Percentiles rank a stretch among this genome's conserved stretches.
Evolutionary conservation across 1,140 invertebrate species (phyloP).

Genomic region (Drosophila sechellia): DNA sequence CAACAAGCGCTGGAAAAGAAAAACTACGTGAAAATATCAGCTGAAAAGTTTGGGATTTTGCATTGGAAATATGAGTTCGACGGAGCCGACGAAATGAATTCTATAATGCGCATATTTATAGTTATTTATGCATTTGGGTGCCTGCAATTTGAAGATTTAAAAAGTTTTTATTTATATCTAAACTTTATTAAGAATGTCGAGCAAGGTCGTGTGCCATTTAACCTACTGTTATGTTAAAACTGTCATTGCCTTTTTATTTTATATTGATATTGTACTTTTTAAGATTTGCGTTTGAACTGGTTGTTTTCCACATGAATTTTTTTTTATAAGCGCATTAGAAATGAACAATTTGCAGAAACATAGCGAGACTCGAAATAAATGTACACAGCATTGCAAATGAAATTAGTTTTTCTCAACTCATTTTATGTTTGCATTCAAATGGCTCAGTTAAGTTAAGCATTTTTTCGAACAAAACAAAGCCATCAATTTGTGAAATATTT

Average conservation of each 20-base stretch:
- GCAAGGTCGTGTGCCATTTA: constrained; percentile 23
- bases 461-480: constrained; percentile 14
- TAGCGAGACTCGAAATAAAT: neutral
- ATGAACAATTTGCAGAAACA: constrained; percentile 2
- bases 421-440: neutral
- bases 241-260: neutral
- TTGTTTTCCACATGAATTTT: neutral
- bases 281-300: constrained; percentile 24
- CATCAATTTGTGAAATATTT: constrained; percentile 11
- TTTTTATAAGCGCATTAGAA: constrained; percentile 19
- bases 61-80: constrained; percentile 5
- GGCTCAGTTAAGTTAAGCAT: neutral
- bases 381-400: neutral
- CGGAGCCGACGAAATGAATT: constrained; percentile 26
- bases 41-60: constrained; percentile 35
- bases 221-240: neutral
- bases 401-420: neutral
- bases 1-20: neutral
- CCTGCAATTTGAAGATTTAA: constrained; percentile 45
- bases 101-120: constrained; percentile 45
- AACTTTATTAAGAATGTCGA: constrained; percentile 17
- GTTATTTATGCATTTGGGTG: constrained; percentile 15
- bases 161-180: constrained; percentile 21
- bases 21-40: neutral
- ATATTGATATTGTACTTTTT: neutral